phyloP scores from a whole-genome alignment of 2,888 invertebrate species.

The Nomada goodeniana region DNA sequence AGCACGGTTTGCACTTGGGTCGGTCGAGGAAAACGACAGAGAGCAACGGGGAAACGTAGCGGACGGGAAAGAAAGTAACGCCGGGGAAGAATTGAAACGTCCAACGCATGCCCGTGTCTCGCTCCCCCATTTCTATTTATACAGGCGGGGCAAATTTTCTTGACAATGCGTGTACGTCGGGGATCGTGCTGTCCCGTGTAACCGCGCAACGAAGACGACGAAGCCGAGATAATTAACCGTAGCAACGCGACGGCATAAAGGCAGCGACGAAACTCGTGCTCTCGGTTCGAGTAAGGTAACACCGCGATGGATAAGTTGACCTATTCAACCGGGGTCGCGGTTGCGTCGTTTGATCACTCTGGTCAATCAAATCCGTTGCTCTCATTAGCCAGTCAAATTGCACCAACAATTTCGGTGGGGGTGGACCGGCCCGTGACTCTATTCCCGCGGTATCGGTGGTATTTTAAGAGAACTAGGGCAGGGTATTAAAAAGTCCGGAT shows the following conservation, averaged over 20 bases:
- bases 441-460: too few species aligned
- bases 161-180: not conserved
- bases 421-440: too few species aligned
- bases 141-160: not conserved
- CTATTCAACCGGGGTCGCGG: constrained; percentile 15
- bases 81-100: too few species aligned
- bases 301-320: constrained; percentile 11
- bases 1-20: too few species aligned
- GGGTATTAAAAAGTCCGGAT: not conserved
- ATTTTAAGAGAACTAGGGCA: too few species aligned
- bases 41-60: too few species aligned
- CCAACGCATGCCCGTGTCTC: too few species aligned
- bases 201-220: not conserved
- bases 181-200: not conserved
- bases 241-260: not conserved
- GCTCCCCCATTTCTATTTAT: not conserved
- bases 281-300: not conserved
- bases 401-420: constrained; percentile 6
- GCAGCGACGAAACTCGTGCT: not conserved
- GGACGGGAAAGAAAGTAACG: too few species aligned
- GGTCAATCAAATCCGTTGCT: constrained; percentile 46
- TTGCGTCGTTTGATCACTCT: constrained; percentile 36
- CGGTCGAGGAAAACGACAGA: too few species aligned
- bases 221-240: constrained; percentile 5
- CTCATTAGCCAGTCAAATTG: constrained; percentile 30